Evolutionary conservation across 2,797 vertebrate genomes (phyloP).

Genomic region (Agapornis canus): DNA sequence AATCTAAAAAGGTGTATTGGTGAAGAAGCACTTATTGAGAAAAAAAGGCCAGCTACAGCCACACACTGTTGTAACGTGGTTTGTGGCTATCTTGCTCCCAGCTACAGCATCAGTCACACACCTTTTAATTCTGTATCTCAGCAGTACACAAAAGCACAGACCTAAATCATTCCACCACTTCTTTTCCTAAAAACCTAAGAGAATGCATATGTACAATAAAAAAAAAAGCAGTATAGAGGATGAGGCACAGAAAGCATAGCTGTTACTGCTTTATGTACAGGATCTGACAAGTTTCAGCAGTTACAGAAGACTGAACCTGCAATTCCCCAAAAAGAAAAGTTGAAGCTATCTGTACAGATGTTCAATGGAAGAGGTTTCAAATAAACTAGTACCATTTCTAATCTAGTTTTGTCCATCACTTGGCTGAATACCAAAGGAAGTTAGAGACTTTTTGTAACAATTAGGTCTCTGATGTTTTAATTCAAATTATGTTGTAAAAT

Average conservation of each 20-base stretch:
- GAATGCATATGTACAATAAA: neutral
- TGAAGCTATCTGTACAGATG: neutral
- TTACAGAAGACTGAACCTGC: neutral
- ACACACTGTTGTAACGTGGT: rapidly evolving
- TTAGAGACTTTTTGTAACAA: neutral
- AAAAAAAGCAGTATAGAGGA: neutral
- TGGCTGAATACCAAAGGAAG: neutral
- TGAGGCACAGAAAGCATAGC: neutral
- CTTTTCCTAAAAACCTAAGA: neutral
- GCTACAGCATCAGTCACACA: neutral
- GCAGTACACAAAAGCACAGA: neutral
- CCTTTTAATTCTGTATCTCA: neutral
- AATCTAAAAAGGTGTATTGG: neutral
- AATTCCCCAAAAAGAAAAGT: neutral
- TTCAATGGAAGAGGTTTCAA: neutral
- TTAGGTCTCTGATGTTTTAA: neutral
- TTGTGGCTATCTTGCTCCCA: neutral
- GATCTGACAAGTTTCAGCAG: neutral
- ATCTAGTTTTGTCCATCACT: neutral
- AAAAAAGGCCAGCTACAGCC: neutral
- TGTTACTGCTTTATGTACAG: neutral
- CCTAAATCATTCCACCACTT: neutral
- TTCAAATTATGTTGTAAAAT: neutral
- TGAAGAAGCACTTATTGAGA: neutral
- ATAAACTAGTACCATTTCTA: neutral